These are phyloP conservation scores for Noctilio leporinus DNA, from an alignment of 2,113 vertebrate species.

Conservation along the genomic window DNA sequence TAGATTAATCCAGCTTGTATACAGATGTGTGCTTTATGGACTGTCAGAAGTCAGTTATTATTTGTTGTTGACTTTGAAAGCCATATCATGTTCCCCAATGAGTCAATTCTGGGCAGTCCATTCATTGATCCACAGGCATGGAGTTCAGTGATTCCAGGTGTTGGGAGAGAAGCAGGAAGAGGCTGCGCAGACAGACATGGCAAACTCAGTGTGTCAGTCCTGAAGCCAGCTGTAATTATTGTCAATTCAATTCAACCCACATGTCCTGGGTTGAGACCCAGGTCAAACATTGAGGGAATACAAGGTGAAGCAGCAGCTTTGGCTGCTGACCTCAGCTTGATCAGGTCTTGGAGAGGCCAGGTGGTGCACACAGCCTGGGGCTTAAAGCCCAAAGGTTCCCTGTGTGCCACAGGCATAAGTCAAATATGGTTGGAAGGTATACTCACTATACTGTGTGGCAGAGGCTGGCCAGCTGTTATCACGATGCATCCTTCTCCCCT, in stretches of 20 bases:
- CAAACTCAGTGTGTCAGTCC: neutral
- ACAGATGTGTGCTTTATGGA: neutral
- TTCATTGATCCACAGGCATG: neutral
- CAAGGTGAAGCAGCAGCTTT: neutral
- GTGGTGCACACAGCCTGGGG: fast-evolving
- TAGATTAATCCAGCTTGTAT: neutral
- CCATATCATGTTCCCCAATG: neutral
- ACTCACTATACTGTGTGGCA: neutral
- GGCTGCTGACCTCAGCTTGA: neutral
- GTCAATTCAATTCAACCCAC: neutral
- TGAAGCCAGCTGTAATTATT: neutral
- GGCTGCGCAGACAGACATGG: neutral
- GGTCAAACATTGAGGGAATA: neutral
- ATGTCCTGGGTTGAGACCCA: neutral
- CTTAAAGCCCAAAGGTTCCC: neutral
- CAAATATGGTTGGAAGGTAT: neutral
- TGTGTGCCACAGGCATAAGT: neutral
- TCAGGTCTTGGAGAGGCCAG: neutral
- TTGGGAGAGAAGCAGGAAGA: neutral
- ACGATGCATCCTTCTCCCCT: neutral
- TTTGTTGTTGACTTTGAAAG: neutral
- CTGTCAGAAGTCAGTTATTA: neutral
- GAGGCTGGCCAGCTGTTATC: neutral
- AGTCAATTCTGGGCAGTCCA: neutral
- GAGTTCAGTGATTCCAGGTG: neutral